A percentile compares a stretch with the other conserved stretches of the same genome.
Conservation (phyloP, 2,797 vertebrate genomes). For the Cossypha niveicapilla region DNA sequence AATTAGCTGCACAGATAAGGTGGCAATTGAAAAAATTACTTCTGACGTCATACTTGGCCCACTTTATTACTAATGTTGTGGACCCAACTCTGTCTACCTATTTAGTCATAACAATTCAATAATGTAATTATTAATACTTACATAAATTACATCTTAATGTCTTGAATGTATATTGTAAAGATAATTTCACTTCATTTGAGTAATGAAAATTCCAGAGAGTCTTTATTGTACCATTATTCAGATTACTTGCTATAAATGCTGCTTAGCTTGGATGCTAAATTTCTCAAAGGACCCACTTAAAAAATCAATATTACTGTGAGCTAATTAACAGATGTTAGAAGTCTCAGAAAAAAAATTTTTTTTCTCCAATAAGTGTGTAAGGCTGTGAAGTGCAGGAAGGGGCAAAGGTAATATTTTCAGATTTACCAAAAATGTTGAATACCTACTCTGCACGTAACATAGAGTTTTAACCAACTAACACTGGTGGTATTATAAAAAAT, state of each 20-base stretch:
- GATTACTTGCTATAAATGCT: conserved; percentile 46
- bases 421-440: background rate
- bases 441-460: background rate
- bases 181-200: conserved; percentile 39
- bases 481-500: background rate
- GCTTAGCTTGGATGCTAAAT: conserved; percentile 17
- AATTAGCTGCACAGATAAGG: conserved; percentile 35
- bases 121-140: conserved; percentile 54
- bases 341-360: background rate
- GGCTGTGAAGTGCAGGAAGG: background rate
- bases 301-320: conserved; percentile 35
- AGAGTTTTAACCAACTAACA: background rate
- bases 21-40: conserved; percentile 45
- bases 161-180: conserved; percentile 35
- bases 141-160: conserved; percentile 57
- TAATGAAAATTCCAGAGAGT: conserved; percentile 39
- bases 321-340: conserved; percentile 29
- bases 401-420: background rate
- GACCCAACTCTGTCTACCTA: conserved; percentile 21
- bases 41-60: conserved; percentile 20
- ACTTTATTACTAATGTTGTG: conserved; percentile 14
- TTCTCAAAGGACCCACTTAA: conserved; percentile 49
- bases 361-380: background rate
- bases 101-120: conserved; percentile 48
- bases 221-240: conserved; percentile 35